Evolutionary conservation across 2,113 vertebrate genomes (phyloP).

Genomic region (Phylloscopus trochiloides): DNA sequence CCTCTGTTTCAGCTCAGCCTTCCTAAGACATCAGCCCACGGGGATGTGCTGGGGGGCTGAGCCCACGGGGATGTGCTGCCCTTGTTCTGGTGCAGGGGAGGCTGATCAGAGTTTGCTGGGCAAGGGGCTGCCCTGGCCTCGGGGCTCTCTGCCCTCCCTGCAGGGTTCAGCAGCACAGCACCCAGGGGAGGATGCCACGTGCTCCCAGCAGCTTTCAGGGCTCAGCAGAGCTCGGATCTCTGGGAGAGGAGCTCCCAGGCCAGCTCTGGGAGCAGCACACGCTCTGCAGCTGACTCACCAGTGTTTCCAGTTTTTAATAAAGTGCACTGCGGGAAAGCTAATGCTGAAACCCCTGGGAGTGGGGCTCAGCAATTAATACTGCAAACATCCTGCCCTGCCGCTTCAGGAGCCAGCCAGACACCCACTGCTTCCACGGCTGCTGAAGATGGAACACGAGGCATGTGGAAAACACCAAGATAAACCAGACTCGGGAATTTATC

Average conservation of each 20-base stretch:
- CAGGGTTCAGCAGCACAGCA: not conserved
- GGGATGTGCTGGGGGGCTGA: not conserved
- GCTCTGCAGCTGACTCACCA: not conserved
- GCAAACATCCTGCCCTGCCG: not conserved
- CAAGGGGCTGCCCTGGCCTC: not conserved
- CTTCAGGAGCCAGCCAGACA: not conserved
- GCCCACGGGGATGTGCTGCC: not conserved
- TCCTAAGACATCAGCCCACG: too few relatives aligned
- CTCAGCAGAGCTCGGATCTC: not conserved
- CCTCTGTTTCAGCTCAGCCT: too few relatives aligned
- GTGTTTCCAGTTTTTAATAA: not conserved
- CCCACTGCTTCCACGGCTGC: not conserved
- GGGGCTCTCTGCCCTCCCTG: not conserved
- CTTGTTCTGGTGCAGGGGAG: not conserved
- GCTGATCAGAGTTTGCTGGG: not conserved
- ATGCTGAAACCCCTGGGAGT: not conserved
- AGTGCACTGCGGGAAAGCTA: not conserved
- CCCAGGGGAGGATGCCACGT: not conserved
- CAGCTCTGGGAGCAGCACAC: not conserved
- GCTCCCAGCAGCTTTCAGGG: not conserved
- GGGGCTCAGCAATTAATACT: not conserved
- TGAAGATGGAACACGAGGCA: not conserved
- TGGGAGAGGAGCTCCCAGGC: not conserved
- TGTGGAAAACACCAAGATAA: not conserved
- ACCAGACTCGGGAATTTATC: not conserved